Conservation (phyloP, 2,797 vertebrate species). For the Takifugu ocellatus region DNA sequence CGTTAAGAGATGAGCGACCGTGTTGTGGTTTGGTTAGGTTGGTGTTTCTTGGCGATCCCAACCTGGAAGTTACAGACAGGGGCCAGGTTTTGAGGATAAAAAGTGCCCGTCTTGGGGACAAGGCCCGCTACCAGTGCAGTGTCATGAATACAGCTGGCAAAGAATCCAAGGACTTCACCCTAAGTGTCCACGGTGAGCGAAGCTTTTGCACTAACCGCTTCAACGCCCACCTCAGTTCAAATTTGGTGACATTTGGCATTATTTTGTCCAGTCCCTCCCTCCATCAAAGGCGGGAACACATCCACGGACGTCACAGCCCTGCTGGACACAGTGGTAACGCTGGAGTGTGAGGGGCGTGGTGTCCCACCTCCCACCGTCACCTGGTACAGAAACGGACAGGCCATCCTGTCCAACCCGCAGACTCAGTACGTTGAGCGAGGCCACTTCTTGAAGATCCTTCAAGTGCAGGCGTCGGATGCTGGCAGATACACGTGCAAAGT, state of each 20-base stretch:
- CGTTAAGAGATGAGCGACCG: background rate
- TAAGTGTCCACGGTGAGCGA: conserved; percentile 83
- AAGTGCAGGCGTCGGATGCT: conserved; percentile 81
- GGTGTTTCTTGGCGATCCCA: conserved; percentile 86
- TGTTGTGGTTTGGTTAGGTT: conserved; percentile 63
- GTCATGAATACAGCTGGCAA: conserved; percentile 87
- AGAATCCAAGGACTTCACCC: conserved; percentile 84
- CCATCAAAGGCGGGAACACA: conserved; percentile 87
- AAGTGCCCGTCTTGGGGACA: conserved; percentile 84
- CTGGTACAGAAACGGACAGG: conserved; percentile 85
- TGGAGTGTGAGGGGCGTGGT: conserved; percentile 91
- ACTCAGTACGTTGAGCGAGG: conserved; percentile 84
- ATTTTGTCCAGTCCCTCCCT: conserved; percentile 82
- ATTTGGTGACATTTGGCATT: background rate
- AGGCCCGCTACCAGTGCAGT: conserved; percentile 89
- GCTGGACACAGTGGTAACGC: conserved; percentile 77
- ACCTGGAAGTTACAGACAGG: conserved; percentile 80
- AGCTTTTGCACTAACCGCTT: background rate
- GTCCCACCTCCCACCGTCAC: conserved; percentile 84
- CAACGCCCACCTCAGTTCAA: no score
- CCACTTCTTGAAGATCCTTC: conserved; percentile 86
- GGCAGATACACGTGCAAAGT: conserved; percentile 84
- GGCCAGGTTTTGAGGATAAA: conserved; percentile 86
- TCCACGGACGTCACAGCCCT: conserved; percentile 81
- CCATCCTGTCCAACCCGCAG: conserved; percentile 78